Percentiles rank a stretch among this genome's conserved stretches.
These are phyloP conservation scores for Pardosa pseudoannulata DNA, from an alignment of 2,888 invertebrate genomes.

Conservation along the genomic window DNA sequence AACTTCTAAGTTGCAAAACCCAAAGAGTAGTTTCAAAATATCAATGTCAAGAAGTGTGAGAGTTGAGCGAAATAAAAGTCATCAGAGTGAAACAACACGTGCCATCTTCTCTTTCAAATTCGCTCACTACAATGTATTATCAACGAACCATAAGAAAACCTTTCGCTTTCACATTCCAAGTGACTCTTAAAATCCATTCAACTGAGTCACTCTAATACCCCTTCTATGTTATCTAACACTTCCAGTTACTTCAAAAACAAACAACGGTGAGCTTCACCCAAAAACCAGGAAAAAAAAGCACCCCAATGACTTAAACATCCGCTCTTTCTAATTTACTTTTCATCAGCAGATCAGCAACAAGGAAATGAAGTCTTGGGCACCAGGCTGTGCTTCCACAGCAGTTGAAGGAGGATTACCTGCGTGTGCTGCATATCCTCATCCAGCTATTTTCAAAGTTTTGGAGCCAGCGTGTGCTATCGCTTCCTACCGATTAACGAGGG, in stretches of 20 bases:
- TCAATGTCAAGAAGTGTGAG: no score
- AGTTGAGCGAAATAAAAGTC: no score
- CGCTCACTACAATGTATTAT: background rate
- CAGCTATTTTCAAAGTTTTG: constrained; percentile 1
- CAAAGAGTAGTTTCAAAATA: no score
- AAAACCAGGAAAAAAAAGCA: background rate
- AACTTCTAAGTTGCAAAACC: no score
- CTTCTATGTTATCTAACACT: background rate
- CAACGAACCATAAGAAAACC: background rate
- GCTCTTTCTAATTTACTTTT: background rate
- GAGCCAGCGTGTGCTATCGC: constrained; percentile 42
- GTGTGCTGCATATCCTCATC: background rate
- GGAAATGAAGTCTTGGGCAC: background rate
- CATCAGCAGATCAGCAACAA: constrained; percentile 2
- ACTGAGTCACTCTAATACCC: background rate
- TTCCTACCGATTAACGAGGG: constrained; percentile 29
- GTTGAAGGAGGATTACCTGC: background rate
- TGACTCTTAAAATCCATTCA: constrained; percentile 12
- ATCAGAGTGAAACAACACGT: background rate
- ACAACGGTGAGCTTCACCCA: constrained; percentile 8
- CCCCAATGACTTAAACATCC: background rate
- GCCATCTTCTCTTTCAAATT: background rate
- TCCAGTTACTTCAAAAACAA: background rate
- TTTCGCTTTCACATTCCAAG: background rate
- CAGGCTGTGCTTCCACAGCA: background rate